A percentile compares a stretch with the other conserved stretches of the same genome.
phyloP scores from a whole-genome alignment of 2,888 invertebrate genomes.

The Ornithoptera alexandrae region DNA sequence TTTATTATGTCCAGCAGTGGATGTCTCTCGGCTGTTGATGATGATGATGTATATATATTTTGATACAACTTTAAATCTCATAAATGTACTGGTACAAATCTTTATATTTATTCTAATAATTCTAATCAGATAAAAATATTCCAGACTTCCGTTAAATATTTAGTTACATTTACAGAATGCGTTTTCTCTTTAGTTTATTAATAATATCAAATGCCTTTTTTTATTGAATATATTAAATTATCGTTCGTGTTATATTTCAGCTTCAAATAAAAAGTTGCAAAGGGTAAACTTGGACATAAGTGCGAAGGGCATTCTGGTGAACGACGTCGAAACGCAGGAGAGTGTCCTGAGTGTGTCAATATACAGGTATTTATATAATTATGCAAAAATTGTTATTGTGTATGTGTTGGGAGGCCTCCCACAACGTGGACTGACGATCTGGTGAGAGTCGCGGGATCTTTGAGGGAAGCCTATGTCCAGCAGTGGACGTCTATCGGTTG shows the following conservation, averaged over 20 bases:
- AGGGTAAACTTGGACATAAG: slow-evolving; percentile 87
- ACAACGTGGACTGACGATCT: too few species aligned
- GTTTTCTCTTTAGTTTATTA: neutral
- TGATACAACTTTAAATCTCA: too few species aligned
- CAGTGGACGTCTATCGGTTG: too few species aligned
- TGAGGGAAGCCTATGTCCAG: too few species aligned
- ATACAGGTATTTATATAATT: slow-evolving; percentile 82
- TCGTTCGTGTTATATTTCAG: slow-evolving; percentile 50
- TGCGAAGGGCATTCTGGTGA: slow-evolving; percentile 87
- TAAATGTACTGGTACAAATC: too few species aligned
- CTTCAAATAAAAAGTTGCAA: slow-evolving; percentile 78
- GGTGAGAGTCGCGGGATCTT: too few species aligned
- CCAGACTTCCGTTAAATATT: neutral
- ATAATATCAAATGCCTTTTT: neutral
- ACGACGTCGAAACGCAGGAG: slow-evolving; percentile 84
- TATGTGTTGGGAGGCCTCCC: too few species aligned
- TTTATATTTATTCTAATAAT: too few species aligned
- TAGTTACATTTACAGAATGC: neutral
- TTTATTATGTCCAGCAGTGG: too few species aligned
- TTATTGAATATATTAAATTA: neutral
- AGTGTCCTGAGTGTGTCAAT: slow-evolving; percentile 89
- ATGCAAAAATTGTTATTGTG: neutral
- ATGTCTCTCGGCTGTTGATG: too few species aligned
- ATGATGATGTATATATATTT: too few species aligned
- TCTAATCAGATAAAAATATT: too few species aligned